These are phyloP conservation scores for Drosophila ogumai DNA, from an alignment of 1,140 invertebrate species.

Conservation along the genomic window DNA sequence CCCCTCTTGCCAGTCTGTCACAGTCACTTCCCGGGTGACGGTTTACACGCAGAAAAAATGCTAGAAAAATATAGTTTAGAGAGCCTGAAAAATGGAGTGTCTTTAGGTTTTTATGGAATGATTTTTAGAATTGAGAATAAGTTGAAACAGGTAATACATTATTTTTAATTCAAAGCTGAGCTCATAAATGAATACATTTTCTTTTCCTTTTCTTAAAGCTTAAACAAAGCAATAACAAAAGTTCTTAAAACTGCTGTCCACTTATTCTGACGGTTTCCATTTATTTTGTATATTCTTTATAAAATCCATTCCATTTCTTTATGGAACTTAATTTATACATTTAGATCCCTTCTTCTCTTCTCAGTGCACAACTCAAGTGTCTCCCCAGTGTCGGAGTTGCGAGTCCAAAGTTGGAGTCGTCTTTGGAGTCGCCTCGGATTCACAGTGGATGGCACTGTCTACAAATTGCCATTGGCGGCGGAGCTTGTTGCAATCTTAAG, in stretches of 20 bases:
- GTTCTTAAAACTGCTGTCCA: too few species aligned
- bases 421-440: slow-evolving; percentile 1
- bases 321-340: background rate
- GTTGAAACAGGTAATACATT: background rate
- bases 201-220: too few species aligned
- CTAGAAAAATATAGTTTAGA: background rate
- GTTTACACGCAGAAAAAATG: slow-evolving; percentile 17
- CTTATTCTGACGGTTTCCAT: background rate
- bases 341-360: background rate
- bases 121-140: background rate
- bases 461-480: slow-evolving; percentile 51
- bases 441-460: slow-evolving; percentile 51
- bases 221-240: too few species aligned
- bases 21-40: slow-evolving; percentile 53
- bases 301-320: background rate
- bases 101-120: background rate
- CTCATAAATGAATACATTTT: background rate
- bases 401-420: slow-evolving; percentile 16
- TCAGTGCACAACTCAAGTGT: slow-evolving; percentile 50
- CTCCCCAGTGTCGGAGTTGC: slow-evolving; percentile 4
- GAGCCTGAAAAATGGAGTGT: too few species aligned
- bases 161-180: background rate
- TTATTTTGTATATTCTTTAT: too few species aligned
- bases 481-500: slow-evolving; percentile 74
- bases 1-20: slow-evolving; percentile 46